Evolutionary conservation across 1,140 invertebrate genomes (phyloP), one percentile per base, ranked within the genome.

Genomic region (Planococcus citri): DNA sequence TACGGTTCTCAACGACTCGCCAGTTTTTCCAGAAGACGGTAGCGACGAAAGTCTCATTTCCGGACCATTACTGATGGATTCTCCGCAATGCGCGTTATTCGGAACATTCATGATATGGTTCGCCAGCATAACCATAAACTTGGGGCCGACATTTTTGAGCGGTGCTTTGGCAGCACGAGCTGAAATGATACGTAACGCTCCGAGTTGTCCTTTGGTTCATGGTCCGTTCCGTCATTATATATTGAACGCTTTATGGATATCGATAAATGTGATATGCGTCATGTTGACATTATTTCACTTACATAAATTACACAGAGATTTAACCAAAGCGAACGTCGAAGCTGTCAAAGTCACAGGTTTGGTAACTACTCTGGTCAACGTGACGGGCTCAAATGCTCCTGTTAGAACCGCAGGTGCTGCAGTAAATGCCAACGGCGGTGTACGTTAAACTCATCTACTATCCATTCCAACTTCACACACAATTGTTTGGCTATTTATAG

Each of bases 61-160:
- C 1, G 84, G 85, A 1, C 86, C 87, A 1, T 77, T 88, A 68
- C 80, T 91, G 58, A 86, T 89, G 85, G 89, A 91, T 76, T 88
- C 87, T 57, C 88, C 88, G 0, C 85, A 92, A 82, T 95, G 92
- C 78, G 90, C 94, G 6, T 82, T 93, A 24, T 95, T 94, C 79
- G 92, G 91, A 14, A 88, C 91, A 27, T 91, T 91, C 79, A 94
- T 94, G 87, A 94, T 94, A 75, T 94, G 92, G 92, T 93, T 94
- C 79, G 87, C 88, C 12, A 88, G 86, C 69, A 88, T 94, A 74
- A 92, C 92, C 10, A 91, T 95, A 76, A 94, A 95, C 79, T 82
- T 95, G 72, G 92, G 92, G 4, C 91, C 92, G 1, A 94, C 92
- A 3, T 94, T 95, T 79, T 80, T 93, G 72, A 90, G 87, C 70